Percentiles rank a stretch among this genome's conserved stretches.
These are phyloP conservation scores for Ditula angustiorana DNA, from an alignment of 2,888 invertebrate species.

Conservation along the genomic window DNA sequence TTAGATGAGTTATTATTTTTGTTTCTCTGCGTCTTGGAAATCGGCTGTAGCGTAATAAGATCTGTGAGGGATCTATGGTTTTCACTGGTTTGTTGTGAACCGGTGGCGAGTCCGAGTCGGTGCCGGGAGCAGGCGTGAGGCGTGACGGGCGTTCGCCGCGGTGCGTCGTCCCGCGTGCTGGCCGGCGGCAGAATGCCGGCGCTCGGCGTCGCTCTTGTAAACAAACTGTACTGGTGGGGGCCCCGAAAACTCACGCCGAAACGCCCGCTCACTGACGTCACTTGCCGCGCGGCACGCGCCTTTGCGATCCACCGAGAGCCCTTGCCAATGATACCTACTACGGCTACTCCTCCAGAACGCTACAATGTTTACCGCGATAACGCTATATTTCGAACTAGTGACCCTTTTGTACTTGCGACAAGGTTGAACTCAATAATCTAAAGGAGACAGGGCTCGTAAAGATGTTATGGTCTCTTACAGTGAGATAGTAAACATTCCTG, in stretches of 20 bases:
- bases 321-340: conserved; percentile 39
- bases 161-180: conserved; percentile 73
- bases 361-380: conserved; percentile 25
- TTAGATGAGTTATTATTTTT: conserved; percentile 2
- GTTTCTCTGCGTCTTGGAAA: not conserved
- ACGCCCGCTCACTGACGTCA: conserved; percentile 81
- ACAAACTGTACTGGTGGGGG: conserved; percentile 82
- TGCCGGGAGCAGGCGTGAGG: conserved; percentile 40
- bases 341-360: not conserved
- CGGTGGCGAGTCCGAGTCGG: conserved; percentile 47
- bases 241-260: conserved; percentile 81
- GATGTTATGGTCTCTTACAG: not conserved
- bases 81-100: conserved; percentile 45
- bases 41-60: conserved; percentile 43
- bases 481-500: conserved; percentile 15
- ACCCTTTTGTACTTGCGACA: not conserved
- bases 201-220: conserved; percentile 77
- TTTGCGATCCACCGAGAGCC: conserved; percentile 47
- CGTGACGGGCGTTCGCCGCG: conserved; percentile 44
- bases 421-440: not conserved
- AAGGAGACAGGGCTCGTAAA: not conserved
- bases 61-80: conserved; percentile 53
- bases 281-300: conserved; percentile 55
- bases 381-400: conserved; percentile 21
- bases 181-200: conserved; percentile 79